These are phyloP conservation scores for Argyrosomus japonicus DNA, from an alignment of 2,113 vertebrate genomes.

Conservation along the genomic window DNA sequence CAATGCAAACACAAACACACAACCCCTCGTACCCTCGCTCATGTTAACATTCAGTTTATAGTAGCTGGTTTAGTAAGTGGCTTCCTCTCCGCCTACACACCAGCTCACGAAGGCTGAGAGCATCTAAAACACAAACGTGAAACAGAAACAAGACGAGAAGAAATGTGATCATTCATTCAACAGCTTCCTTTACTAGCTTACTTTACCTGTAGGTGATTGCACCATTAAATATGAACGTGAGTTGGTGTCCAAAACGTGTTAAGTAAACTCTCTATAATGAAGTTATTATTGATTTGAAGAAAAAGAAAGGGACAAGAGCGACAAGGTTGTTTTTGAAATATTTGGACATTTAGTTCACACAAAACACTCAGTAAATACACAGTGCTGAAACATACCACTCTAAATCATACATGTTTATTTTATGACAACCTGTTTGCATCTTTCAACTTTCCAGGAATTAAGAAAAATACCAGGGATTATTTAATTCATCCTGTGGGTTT, in stretches of 20 bases:
- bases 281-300: too few relatives aligned
- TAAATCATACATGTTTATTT: background rate
- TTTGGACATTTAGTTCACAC: background rate
- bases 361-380: background rate
- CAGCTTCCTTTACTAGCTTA: background rate
- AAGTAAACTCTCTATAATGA: background rate
- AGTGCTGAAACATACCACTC: background rate
- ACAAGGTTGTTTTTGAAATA: background rate
- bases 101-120: conserved; percentile 1
- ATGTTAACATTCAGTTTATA: conserved; percentile 57
- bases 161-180: conserved; percentile 7
- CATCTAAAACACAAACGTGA: conserved; percentile 8
- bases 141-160: background rate
- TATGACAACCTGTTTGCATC: background rate
- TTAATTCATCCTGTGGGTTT: background rate
- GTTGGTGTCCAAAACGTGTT: background rate
- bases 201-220: background rate
- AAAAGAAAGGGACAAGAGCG: background rate
- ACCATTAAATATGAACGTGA: too few relatives aligned
- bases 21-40: conserved; percentile 37
- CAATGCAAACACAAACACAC: conserved; percentile 52
- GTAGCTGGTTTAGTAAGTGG: conserved; percentile 36
- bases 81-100: conserved; percentile 55
- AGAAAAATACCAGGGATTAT: background rate
- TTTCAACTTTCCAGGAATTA: background rate